A percentile compares a stretch with the other conserved stretches of the same genome.
Conservation (phyloP, 2,113 vertebrate species). For the Hyaena hyaena region DNA sequence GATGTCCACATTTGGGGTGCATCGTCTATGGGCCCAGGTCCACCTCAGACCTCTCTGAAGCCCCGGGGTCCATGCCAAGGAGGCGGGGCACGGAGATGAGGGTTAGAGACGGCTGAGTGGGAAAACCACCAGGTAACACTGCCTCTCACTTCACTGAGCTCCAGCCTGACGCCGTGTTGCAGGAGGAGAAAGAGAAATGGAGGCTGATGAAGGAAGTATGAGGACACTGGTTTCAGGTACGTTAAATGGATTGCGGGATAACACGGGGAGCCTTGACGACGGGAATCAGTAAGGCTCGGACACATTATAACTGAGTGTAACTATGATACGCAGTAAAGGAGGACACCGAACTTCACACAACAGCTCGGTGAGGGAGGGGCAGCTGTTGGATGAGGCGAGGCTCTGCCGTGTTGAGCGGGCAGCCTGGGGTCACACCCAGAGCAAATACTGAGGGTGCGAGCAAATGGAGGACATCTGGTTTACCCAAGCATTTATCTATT, state of each 20-base stretch:
- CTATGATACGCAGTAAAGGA: rapidly evolving
- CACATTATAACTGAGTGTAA: background rate
- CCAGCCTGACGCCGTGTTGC: too few species aligned
- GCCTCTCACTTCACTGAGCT: background rate
- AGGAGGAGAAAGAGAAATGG: too few species aligned
- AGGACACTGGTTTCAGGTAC: background rate
- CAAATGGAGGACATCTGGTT: background rate
- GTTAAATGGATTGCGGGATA: background rate
- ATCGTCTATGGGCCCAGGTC: rapidly evolving
- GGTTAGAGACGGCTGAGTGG: background rate
- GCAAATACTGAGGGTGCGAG: background rate
- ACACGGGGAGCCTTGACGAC: background rate
- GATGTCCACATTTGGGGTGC: background rate
- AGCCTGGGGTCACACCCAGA: rapidly evolving
- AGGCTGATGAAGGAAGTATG: background rate
- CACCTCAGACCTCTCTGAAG: background rate
- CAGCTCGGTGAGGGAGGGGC: background rate
- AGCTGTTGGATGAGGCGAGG: rapidly evolving
- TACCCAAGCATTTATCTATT: too few species aligned
- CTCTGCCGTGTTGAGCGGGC: rapidly evolving
- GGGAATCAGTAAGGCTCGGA: rapidly evolving
- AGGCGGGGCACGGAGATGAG: background rate
- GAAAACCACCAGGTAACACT: background rate
- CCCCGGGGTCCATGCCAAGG: background rate
- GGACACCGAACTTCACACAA: rapidly evolving